phyloP scores from a whole-genome alignment of 2,113 vertebrate genomes.

The Odontesthes bonariensis region DNA sequence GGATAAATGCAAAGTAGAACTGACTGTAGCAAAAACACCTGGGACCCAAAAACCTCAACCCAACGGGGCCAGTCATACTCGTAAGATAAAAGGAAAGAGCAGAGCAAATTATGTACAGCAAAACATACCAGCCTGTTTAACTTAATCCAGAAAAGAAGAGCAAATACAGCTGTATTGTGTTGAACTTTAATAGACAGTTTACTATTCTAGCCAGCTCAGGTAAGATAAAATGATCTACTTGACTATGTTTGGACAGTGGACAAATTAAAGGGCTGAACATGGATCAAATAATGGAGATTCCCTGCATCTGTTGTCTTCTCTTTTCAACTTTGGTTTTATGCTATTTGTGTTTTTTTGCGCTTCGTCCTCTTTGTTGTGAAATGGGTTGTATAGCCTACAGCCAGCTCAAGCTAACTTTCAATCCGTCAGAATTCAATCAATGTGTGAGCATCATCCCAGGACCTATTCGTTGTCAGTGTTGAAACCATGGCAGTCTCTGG shows the following conservation, averaged over 20 bases:
- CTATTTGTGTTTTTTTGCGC: too few species aligned
- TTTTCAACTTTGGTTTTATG: too few species aligned
- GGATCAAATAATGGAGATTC: too few species aligned
- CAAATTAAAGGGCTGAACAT: not conserved
- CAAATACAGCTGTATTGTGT: not conserved
- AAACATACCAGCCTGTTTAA: slow-evolving; percentile 9
- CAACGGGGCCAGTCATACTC: not conserved
- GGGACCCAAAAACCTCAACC: slow-evolving; percentile 27
- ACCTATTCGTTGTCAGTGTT: too few species aligned
- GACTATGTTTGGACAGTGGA: not conserved
- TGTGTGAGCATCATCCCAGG: too few species aligned
- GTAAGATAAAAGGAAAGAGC: slow-evolving; percentile 1
- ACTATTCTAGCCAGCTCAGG: not conserved
- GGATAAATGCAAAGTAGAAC: slow-evolving; percentile 68
- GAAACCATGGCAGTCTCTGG: too few species aligned
- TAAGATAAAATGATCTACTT: not conserved
- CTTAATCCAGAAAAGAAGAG: not conserved
- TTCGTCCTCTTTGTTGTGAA: too few species aligned
- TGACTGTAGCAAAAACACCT: slow-evolving; percentile 63
- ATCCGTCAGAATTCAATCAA: too few species aligned
- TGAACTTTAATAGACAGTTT: not conserved
- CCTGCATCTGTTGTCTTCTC: too few species aligned
- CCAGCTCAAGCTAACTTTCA: too few species aligned
- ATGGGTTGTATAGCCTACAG: too few species aligned
- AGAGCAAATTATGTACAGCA: not conserved